Evolutionary conservation across 2,888 invertebrate species (phyloP).

Genomic region (Drosophila bunnanda): DNA sequence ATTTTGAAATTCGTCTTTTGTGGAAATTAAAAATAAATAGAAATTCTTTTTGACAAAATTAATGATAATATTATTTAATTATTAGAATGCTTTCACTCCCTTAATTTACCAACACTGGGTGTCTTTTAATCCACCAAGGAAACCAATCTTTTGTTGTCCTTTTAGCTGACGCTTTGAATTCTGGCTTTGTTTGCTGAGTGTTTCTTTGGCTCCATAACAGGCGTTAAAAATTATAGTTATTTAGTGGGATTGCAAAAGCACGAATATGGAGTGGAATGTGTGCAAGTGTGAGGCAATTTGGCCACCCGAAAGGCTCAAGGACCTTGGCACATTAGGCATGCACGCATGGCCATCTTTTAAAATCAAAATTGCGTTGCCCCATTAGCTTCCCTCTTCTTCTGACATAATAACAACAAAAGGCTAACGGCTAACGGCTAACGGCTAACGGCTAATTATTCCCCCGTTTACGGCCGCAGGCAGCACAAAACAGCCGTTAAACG

Average conservation of each 20-base stretch:
- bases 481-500: conserved; percentile 78
- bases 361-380: conserved; percentile 59
- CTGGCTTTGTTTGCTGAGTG: conserved; percentile 46
- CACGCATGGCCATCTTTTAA: conserved; percentile 77
- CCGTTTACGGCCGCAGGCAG: conserved; percentile 65
- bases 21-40: neutral
- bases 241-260: conserved; percentile 50
- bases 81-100: neutral
- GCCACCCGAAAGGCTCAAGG: conserved; percentile 12
- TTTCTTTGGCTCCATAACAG: conserved; percentile 34
- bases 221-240: conserved; percentile 79
- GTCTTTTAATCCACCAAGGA: conserved; percentile 11
- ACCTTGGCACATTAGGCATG: conserved; percentile 68
- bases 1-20: neutral
- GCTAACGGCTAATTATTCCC: conserved; percentile 71
- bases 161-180: conserved; percentile 60
- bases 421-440: conserved; percentile 58
- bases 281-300: conserved; percentile 28
- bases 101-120: neutral
- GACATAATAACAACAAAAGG: conserved; percentile 58
- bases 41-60: too few species aligned
- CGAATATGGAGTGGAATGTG: neutral
- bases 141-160: conserved; percentile 16
- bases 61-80: neutral
- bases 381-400: conserved; percentile 44